Evolutionary conservation across 2,888 invertebrate genomes (phyloP), one percentile per base, ranked within the genome.

Genomic region (Eulithis testata): DNA sequence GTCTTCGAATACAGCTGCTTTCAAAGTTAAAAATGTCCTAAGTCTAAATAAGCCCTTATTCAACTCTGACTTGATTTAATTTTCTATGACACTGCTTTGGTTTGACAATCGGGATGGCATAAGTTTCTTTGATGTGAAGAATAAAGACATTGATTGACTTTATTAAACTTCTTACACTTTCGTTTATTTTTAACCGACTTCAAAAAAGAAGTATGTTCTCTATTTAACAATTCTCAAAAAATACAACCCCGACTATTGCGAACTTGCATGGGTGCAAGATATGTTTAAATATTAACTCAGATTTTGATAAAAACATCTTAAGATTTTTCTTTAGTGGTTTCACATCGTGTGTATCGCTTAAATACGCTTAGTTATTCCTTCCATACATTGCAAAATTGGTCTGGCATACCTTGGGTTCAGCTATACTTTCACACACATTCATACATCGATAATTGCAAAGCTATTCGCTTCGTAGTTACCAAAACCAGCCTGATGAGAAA

Each of bases 61-160:
- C 83, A 84, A 83, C 77, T 80, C 84, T 89, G 88, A 88, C 86
- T 87, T 82, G 86, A 85, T 88, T 86, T 84, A 85, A 86, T 86
- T 88, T 85, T 79, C 79, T 78, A 74, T 79, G 70, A 72, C 73
- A 70, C 65, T 70, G 69, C 69, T 70, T 75, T 76, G 75, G 76
- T 81, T 76, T 79, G 74, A 76, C 76, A 76, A 76, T 67, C 71
- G 69, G 68, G 75, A 77, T 74, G 73, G 71, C 70, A 68, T 69
- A 64, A 65, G 75, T 75, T 75, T 73, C 64, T 52, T 63, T 45
- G 31, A 31, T 31, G 31, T 31, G 31, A 2, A 31, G 6, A 31
- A 5, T 31, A 31, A 5, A 31, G 31, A 31, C 1, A 31, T 31
- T 31, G 31, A 31, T 31, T 31, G 31, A 31, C 31, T n/a, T n/a